Evolutionary conservation across 2,888 invertebrate species (phyloP).

Genomic region (Temnothorax unifasciatus): DNA sequence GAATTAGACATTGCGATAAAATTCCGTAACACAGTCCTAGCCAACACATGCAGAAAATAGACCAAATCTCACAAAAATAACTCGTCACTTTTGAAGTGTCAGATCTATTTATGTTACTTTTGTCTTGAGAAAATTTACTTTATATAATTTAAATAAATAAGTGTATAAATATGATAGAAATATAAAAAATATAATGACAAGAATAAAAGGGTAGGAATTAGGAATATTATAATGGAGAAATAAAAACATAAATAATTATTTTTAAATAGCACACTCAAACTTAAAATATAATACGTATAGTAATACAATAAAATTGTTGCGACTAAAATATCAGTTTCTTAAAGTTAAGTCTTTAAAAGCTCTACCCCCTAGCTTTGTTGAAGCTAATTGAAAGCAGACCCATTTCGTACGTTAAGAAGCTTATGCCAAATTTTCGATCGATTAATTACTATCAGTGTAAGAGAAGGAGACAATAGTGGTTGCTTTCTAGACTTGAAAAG

Average conservation of each 20-base stretch:
- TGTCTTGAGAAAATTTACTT: neutral
- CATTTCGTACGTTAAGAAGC: conserved; percentile 68
- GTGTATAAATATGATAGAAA: neutral
- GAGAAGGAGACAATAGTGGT: conserved; percentile 52
- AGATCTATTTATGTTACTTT: neutral
- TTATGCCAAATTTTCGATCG: conserved; percentile 66
- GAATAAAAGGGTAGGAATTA: neutral
- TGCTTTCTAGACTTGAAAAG: conserved; percentile 40
- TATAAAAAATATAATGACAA: neutral
- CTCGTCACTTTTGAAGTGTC: neutral
- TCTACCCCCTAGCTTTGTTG: conserved; percentile 19
- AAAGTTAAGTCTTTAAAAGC: conserved; percentile 37
- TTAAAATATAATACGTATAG: neutral
- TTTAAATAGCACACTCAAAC: neutral
- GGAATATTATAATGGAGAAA: neutral
- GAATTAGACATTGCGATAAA: conserved; percentile 46
- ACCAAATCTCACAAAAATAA: conserved; percentile 7
- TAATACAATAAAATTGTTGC: conserved; percentile 1
- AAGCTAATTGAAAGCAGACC: conserved; percentile 68
- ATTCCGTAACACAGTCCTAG: conserved; percentile 23
- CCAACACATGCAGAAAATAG: neutral
- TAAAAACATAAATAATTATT: conserved; percentile 2
- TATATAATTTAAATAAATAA: neutral
- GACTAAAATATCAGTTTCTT: conserved; percentile 31
- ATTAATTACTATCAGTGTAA: conserved; percentile 66